These are phyloP conservation scores for Channallabes apus DNA, from an alignment of 2,797 vertebrate species.

Conservation along the genomic window DNA sequence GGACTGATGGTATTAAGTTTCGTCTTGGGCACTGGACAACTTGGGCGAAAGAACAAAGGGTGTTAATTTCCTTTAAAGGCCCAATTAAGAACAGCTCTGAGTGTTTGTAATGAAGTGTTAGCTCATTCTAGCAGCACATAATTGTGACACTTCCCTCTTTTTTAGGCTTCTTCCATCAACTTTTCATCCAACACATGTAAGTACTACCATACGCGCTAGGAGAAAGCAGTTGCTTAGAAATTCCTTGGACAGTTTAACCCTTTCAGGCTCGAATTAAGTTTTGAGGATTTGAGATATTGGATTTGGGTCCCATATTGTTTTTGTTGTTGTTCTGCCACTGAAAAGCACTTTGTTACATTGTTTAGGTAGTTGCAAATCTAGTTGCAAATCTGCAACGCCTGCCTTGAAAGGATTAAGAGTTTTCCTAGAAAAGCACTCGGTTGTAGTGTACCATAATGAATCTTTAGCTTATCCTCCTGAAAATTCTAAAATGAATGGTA, in stretches of 20 bases:
- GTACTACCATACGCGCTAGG: neutral
- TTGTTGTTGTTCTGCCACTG: no score
- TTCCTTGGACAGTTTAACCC: slow-evolving; percentile 2
- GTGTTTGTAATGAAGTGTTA: slow-evolving; percentile 15
- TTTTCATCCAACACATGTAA: neutral
- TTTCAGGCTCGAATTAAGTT: no score
- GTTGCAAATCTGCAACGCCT: no score
- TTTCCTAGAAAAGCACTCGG: neutral
- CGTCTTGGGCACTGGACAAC: neutral
- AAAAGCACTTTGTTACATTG: no score
- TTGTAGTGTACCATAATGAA: neutral
- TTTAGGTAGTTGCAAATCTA: no score
- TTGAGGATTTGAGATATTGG: no score
- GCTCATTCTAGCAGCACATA: neutral
- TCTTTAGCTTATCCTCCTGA: neutral
- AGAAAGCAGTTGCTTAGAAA: neutral
- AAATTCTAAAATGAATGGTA: neutral
- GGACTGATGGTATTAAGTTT: neutral
- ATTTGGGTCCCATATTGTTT: no score
- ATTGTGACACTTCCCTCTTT: neutral
- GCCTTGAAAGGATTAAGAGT: no score
- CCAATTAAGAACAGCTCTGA: slow-evolving; percentile 22
- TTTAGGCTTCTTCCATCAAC: neutral
- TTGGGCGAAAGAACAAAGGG: neutral
- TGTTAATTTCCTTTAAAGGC: slow-evolving; percentile 1